phyloP scores from a whole-genome alignment of 2,888 invertebrate genomes.

The Dryobotodes eremita region DNA sequence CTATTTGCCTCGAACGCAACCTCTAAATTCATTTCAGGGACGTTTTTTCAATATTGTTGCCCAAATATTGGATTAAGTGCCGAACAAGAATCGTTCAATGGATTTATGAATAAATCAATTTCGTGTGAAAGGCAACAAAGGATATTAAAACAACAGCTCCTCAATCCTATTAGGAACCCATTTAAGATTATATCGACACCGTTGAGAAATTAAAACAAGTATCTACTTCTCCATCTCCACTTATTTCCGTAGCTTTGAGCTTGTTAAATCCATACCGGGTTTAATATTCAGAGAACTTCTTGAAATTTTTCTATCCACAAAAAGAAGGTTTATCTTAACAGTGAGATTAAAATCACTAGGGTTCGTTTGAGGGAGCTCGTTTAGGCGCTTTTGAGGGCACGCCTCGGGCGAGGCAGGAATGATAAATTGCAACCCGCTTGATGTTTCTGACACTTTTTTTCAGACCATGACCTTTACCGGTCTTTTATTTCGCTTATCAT shows the following conservation, averaged over 20 bases:
- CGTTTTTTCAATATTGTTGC: slow-evolving; percentile 11
- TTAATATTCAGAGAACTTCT: slow-evolving; percentile 77
- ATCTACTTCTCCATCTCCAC: slow-evolving; percentile 39
- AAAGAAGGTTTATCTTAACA: slow-evolving; percentile 81
- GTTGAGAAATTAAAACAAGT: slow-evolving; percentile 48
- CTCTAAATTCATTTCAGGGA: not conserved
- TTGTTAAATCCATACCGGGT: slow-evolving; percentile 68
- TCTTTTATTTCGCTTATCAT: slow-evolving; percentile 83
- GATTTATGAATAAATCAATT: slow-evolving; percentile 53
- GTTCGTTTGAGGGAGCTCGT: slow-evolving; percentile 78
- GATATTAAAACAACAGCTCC: slow-evolving; percentile 46
- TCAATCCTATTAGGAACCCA: slow-evolving; percentile 43
- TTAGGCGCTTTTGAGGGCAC: slow-evolving; percentile 80
- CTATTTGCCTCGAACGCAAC: slow-evolving; percentile 2
- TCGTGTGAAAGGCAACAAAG: slow-evolving; percentile 28
- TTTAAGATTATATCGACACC: slow-evolving; percentile 46
- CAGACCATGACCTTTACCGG: slow-evolving; percentile 77
- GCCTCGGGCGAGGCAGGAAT: slow-evolving; percentile 76
- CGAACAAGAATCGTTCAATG: slow-evolving; percentile 35
- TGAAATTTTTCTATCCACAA: slow-evolving; percentile 71
- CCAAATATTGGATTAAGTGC: slow-evolving; percentile 31
- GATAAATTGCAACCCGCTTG: slow-evolving; percentile 84
- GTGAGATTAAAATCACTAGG: slow-evolving; percentile 84
- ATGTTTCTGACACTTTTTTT: slow-evolving; percentile 83
- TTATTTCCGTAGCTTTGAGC: slow-evolving; percentile 67